Conservation (phyloP, 1,140 invertebrate species). For the Cataglyphis hispanica region DNA sequence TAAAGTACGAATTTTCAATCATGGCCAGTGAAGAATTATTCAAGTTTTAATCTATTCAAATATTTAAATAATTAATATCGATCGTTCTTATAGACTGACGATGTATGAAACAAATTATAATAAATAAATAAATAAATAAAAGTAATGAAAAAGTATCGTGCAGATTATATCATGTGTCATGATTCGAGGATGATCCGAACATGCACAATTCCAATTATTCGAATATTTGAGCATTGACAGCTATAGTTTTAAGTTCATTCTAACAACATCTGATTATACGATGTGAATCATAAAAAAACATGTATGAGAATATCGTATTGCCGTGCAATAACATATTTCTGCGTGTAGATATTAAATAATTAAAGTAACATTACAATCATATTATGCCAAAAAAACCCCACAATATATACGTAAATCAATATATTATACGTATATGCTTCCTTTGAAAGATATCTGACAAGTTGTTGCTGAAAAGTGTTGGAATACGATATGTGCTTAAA, state of each 20-base stretch:
- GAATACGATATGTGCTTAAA: not conserved
- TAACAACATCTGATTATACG: not conserved
- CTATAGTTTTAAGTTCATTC: slow-evolving; percentile 5
- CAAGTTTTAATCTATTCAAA: slow-evolving; percentile 12
- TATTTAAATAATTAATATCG: slow-evolving; percentile 30
- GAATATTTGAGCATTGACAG: slow-evolving; percentile 17
- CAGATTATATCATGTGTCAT: not conserved
- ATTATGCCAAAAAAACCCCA: slow-evolving; percentile 77
- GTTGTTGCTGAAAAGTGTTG: slow-evolving; percentile 44
- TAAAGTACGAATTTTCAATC: slow-evolving; percentile 9
- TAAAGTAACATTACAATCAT: slow-evolving; percentile 59
- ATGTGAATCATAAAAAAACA: slow-evolving; percentile 9
- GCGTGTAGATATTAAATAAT: slow-evolving; percentile 51
- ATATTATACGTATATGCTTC: slow-evolving; percentile 48
- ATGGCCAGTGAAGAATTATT: not conserved
- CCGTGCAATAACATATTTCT: slow-evolving; percentile 26
- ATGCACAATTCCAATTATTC: slow-evolving; percentile 13
- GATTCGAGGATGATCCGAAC: not conserved
- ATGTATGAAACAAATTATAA: slow-evolving; percentile 2
- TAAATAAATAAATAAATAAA: slow-evolving; percentile 14
- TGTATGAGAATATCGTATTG: slow-evolving; percentile 9
- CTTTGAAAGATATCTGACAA: slow-evolving; percentile 62
- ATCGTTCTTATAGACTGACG: not conserved
- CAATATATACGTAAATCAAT: slow-evolving; percentile 49
- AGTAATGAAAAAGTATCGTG: not conserved